Percentiles rank a stretch among this genome's conserved stretches.
Conservation (phyloP, 2,113 vertebrate species). For the Elanus axillaris region DNA sequence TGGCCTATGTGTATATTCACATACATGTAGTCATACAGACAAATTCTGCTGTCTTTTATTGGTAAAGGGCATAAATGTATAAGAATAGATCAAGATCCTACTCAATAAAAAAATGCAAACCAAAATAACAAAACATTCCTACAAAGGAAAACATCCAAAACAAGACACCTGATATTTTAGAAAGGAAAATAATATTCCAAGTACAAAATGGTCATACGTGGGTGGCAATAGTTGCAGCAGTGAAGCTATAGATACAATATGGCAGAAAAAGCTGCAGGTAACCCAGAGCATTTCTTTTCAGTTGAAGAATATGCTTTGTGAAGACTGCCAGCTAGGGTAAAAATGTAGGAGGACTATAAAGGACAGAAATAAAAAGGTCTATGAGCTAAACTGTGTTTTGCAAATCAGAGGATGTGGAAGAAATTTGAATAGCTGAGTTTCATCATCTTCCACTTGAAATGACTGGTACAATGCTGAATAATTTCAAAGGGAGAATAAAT, state of each 20-base stretch:
- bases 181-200: neutral
- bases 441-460: neutral
- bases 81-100: neutral
- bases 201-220: neutral
- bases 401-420: neutral
- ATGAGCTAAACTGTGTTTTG: neutral
- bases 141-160: neutral
- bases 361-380: neutral
- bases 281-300: neutral
- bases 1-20: neutral
- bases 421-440: neutral
- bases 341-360: neutral
- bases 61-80: neutral
- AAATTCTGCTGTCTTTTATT: neutral
- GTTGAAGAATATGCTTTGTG: neutral
- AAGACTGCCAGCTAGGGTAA: neutral
- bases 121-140: neutral
- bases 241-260: neutral
- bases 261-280: neutral
- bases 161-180: neutral
- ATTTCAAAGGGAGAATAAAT: neutral
- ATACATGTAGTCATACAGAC: neutral
- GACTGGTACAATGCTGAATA: neutral
- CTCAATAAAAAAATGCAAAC: neutral
- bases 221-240: neutral